phyloP scores from a whole-genome alignment of 2,888 invertebrate species.

The Coleophora flavipennella region DNA sequence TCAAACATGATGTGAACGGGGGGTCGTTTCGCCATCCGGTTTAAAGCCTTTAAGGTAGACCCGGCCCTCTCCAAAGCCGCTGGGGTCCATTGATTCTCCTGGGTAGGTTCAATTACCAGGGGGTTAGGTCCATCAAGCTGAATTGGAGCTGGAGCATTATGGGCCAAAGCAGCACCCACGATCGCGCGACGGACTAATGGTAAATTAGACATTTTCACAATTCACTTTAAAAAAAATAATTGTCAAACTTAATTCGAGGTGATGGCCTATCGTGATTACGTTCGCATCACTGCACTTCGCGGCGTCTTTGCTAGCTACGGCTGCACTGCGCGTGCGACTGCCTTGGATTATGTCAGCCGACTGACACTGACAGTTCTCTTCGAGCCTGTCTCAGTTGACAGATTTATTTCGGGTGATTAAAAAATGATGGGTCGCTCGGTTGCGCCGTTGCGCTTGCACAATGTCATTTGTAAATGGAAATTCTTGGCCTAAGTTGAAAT shows the following conservation, averaged over 20 bases:
- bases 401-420: no score
- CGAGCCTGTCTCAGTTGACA: no score
- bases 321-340: no score
- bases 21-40: slow-evolving; percentile 72
- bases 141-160: slow-evolving; percentile 16
- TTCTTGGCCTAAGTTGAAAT: no score
- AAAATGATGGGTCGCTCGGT: no score
- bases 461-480: no score
- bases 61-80: slow-evolving; percentile 64
- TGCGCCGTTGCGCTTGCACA: no score
- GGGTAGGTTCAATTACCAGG: slow-evolving; percentile 26
- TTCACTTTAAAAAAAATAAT: slow-evolving; percentile 9
- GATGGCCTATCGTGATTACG: neutral
- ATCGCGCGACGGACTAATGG: slow-evolving; percentile 58
- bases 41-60: slow-evolving; percentile 63
- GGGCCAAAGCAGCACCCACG: slow-evolving; percentile 49
- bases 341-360: no score
- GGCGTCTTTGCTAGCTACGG: no score
- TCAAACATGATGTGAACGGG: slow-evolving; percentile 74
- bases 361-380: no score
- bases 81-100: slow-evolving; percentile 58
- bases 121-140: slow-evolving; percentile 21
- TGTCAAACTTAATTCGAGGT: slow-evolving; percentile 4
- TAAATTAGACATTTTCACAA: slow-evolving; percentile 36
- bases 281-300: no score